Percentiles rank a stretch among this genome's conserved stretches.
These are phyloP conservation scores for Pristionchus entomophagus DNA, from an alignment of 2,888 invertebrate genomes.

Conservation along the genomic window DNA sequence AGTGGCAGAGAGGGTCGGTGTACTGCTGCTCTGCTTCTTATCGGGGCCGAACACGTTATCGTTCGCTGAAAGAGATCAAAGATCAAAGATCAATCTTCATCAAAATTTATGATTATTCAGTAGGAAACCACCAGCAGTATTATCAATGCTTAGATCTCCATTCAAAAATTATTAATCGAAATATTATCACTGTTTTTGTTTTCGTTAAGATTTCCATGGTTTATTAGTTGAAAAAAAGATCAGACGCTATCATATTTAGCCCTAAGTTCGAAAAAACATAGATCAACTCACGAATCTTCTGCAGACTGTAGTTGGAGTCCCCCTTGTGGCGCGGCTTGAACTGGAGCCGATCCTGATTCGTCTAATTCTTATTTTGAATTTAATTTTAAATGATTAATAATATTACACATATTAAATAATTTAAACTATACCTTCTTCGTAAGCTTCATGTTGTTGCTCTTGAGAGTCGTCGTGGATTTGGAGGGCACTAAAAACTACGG, in stretches of 20 bases:
- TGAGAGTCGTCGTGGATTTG: not conserved
- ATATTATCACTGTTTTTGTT: no score
- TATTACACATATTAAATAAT: no score
- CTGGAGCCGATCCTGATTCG: not conserved
- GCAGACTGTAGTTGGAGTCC: not conserved
- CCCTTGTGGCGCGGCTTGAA: not conserved
- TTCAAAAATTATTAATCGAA: no score
- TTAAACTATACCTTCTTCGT: not conserved
- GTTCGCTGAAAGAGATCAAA: constrained; percentile 22
- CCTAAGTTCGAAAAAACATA: no score
- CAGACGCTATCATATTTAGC: no score
- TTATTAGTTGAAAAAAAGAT: no score
- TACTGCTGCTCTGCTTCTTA: not conserved
- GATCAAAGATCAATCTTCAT: no score
- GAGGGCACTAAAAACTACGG: not conserved
- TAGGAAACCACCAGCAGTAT: not conserved
- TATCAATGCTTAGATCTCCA: no score
- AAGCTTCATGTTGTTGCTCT: not conserved
- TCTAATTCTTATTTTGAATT: not conserved
- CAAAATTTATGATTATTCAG: not conserved
- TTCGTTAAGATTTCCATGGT: no score
- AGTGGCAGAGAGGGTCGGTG: not conserved
- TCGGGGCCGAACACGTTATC: constrained; percentile 31
- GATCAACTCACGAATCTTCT: not conserved
- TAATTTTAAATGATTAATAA: no score